Conservation (phyloP, 2,113 vertebrate genomes). For the Corythornis madagascariensis region DNA sequence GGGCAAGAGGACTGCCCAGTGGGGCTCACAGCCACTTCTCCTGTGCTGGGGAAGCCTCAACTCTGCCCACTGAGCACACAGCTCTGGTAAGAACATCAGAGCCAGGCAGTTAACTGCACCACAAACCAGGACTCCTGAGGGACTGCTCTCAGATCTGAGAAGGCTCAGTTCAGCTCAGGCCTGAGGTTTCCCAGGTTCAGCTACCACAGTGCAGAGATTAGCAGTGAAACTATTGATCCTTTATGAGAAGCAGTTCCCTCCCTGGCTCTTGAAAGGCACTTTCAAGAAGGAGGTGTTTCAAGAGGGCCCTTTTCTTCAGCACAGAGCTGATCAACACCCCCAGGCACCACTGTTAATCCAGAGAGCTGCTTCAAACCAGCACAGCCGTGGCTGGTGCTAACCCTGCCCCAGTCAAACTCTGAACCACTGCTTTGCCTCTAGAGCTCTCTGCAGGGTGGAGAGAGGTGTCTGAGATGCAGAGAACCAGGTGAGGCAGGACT, state of each 20-base stretch:
- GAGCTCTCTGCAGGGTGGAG: background rate
- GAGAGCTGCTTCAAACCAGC: background rate
- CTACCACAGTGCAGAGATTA: background rate
- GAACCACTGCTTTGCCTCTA: background rate
- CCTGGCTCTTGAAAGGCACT: background rate
- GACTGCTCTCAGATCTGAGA: constrained; percentile 18
- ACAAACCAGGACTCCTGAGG: constrained; percentile 5
- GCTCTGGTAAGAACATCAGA: constrained; percentile 3
- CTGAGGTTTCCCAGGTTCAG: constrained; percentile 33
- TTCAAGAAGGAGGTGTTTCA: background rate
- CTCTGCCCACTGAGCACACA: background rate
- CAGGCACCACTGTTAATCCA: background rate
- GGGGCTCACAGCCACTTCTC: background rate
- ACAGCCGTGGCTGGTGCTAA: background rate
- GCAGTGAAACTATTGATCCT: background rate
- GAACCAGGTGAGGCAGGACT: background rate
- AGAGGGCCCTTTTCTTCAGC: background rate
- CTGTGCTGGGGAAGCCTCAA: background rate
- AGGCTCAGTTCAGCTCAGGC: background rate
- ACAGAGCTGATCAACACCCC: background rate
- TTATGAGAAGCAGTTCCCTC: background rate
- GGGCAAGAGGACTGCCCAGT: background rate
- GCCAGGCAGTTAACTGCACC: constrained; percentile 1
- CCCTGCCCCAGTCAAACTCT: background rate
- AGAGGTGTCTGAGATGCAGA: background rate